A percentile compares a stretch with the other conserved stretches of the same genome.
These are phyloP conservation scores for Glandiceps talaboti DNA, from an alignment of 53 echinoderm and acorn worm genomes.

Conservation along the genomic window DNA sequence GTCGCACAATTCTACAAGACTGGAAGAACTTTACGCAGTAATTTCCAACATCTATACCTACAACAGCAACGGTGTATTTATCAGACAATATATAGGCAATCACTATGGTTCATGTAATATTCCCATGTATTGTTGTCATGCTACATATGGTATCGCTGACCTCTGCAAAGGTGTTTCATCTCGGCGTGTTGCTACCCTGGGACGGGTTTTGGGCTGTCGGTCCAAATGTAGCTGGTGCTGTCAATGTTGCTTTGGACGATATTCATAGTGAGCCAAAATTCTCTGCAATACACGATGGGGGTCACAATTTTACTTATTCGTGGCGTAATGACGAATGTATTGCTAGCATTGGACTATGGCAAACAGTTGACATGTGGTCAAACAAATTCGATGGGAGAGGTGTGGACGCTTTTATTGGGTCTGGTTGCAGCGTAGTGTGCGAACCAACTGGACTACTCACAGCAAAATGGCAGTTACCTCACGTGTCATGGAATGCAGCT, in stretches of 20 bases:
- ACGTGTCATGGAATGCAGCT: slow-evolving; percentile 55
- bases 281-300: slow-evolving; percentile 9
- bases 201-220: slow-evolving; percentile 34
- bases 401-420: slow-evolving; percentile 53
- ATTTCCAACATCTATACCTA: too few species aligned
- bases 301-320: slow-evolving; percentile 20
- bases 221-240: slow-evolving; percentile 34
- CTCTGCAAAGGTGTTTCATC: slow-evolving; percentile 1
- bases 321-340: slow-evolving; percentile 55
- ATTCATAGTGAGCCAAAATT: slow-evolving; percentile 21
- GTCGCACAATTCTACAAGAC: too few species aligned
- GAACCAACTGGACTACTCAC: slow-evolving; percentile 59
- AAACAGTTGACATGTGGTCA: slow-evolving; percentile 35
- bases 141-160: neutral
- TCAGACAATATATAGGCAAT: too few species aligned
- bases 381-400: slow-evolving; percentile 2
- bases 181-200: slow-evolving; percentile 41
- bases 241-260: slow-evolving; percentile 29
- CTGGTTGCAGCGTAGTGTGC: slow-evolving; percentile 52
- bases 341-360: slow-evolving; percentile 27
- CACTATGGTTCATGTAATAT: too few species aligned
- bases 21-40: too few species aligned
- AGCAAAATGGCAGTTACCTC: slow-evolving; percentile 54
- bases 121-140: neutral
- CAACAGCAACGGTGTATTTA: too few species aligned